These are phyloP conservation scores for Pseudopodoces humilis DNA, from an alignment of 2,113 vertebrate species.

Conservation along the genomic window DNA sequence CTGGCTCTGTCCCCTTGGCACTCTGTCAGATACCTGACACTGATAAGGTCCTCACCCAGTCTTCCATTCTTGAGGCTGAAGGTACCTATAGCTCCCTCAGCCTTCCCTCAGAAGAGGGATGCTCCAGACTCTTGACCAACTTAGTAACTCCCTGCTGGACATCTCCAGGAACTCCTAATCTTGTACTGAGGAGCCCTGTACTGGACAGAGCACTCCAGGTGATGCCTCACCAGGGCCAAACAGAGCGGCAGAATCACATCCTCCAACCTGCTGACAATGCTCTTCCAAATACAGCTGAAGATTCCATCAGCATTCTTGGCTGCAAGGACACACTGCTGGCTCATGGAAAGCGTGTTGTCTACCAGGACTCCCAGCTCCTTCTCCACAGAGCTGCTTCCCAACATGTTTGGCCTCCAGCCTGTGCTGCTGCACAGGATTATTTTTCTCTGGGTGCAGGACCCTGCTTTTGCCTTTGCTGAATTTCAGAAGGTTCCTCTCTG, in stretches of 20 bases:
- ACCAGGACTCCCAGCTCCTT: neutral
- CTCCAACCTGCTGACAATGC: neutral
- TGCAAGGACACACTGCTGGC: neutral
- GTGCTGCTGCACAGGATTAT: rapidly evolving
- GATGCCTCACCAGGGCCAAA: neutral
- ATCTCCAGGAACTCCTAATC: neutral
- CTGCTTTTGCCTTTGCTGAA: neutral
- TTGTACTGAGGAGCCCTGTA: neutral
- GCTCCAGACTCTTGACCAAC: neutral
- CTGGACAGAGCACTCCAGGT: neutral
- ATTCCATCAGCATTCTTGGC: neutral
- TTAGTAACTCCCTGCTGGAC: neutral
- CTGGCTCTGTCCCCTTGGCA: neutral
- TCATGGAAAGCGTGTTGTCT: neutral
- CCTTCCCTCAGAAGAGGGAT: neutral
- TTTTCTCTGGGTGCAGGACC: rapidly evolving
- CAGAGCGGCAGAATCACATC: neutral
- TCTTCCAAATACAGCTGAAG: neutral
- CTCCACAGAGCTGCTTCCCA: neutral
- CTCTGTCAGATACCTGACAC: neutral
- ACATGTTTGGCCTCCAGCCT: neutral
- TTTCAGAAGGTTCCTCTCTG: neutral
- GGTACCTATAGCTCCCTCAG: neutral
- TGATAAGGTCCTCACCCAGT: neutral
- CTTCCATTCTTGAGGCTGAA: neutral